Evolutionary conservation across 2,888 invertebrate species (phyloP).

Genomic region (Thecophora atra): DNA sequence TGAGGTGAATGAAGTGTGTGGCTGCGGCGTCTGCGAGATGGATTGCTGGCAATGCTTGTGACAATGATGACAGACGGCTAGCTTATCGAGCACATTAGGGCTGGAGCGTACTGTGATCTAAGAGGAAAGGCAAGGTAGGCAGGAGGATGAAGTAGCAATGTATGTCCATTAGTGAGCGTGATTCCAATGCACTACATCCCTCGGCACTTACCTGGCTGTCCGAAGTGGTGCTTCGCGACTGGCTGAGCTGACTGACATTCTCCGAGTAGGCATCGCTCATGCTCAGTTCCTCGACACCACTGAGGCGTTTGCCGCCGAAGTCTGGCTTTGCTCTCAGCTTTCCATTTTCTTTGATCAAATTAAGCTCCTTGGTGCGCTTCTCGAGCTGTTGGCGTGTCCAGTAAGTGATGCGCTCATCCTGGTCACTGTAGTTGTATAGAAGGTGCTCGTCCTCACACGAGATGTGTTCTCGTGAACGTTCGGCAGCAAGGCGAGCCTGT

Average conservation of each 20-base stretch:
- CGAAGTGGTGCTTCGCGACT: slow-evolving; percentile 79
- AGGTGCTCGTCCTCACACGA: slow-evolving; percentile 61
- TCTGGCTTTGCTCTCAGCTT: slow-evolving; percentile 53
- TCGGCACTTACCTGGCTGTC: slow-evolving; percentile 75
- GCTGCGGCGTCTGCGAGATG: slow-evolving; percentile 40
- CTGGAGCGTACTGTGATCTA: slow-evolving; percentile 82
- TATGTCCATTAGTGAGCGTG: background rate
- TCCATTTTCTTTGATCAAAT: slow-evolving; percentile 69
- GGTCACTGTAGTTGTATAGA: slow-evolving; percentile 57
- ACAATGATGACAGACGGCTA: slow-evolving; percentile 80
- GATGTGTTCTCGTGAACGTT: slow-evolving; percentile 58
- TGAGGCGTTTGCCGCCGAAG: slow-evolving; percentile 60
- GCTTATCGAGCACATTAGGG: slow-evolving; percentile 75
- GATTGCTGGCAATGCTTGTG: slow-evolving; percentile 75
- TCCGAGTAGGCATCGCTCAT: slow-evolving; percentile 67
- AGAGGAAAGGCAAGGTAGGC: background rate
- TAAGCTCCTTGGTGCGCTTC: slow-evolving; percentile 76
- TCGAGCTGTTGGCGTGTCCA: slow-evolving; percentile 80
- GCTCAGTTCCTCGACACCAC: slow-evolving; percentile 67
- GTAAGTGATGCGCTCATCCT: slow-evolving; percentile 65
- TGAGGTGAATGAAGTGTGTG: slow-evolving; percentile 47
- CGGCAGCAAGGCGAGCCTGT: slow-evolving; percentile 60
- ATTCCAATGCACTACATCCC: background rate
- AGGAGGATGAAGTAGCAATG: slow-evolving; percentile 31
- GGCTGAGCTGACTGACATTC: slow-evolving; percentile 69